phyloP scores from a whole-genome alignment of 2,888 invertebrate genomes.

The Eupithecia centaureata region DNA sequence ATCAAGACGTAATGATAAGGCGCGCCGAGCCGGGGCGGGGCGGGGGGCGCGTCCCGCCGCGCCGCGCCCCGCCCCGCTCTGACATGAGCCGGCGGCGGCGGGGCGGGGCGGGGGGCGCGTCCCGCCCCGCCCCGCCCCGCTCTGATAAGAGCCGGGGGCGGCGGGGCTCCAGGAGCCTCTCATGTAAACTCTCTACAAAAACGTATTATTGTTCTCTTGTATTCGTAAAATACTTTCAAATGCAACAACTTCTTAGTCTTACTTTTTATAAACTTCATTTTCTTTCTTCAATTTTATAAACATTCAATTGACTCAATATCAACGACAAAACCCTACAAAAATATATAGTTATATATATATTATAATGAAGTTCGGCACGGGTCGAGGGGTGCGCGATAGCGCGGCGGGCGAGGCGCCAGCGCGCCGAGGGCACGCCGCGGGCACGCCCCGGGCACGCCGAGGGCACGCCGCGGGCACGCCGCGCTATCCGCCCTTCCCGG shows the following conservation, averaged over 20 bases:
- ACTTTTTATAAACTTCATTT: constrained; percentile 78
- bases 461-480: constrained; percentile 32
- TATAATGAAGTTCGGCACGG: constrained; percentile 72
- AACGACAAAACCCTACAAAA: constrained; percentile 84
- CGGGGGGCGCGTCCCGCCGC: background rate
- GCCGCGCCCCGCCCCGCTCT: constrained; percentile 39
- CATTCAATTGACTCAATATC: constrained; percentile 83
- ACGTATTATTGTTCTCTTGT: constrained; percentile 83
- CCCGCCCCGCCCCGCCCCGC: background rate
- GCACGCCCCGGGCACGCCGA: constrained; percentile 28
- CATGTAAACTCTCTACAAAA: constrained; percentile 83
- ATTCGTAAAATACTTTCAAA: constrained; percentile 83
- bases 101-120: background rate
- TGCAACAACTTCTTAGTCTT: constrained; percentile 84
- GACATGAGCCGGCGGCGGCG: constrained; percentile 72
- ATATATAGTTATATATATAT: constrained; percentile 62
- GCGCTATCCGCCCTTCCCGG: constrained; percentile 58
- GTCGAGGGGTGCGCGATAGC: constrained; percentile 52
- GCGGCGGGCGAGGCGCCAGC: constrained; percentile 33
- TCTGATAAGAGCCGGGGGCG: constrained; percentile 72
- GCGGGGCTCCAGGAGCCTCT: constrained; percentile 72
- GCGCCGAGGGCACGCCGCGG: constrained; percentile 25
- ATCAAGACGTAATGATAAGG: constrained; percentile 78
- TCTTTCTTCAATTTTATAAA: constrained; percentile 80
- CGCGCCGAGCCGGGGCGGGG: constrained; percentile 27